A percentile compares a stretch with the other conserved stretches of the same genome.
Evolutionary conservation across 2,797 vertebrate species (phyloP).

Genomic region (Acrossocheilus wenchowensis): DNA sequence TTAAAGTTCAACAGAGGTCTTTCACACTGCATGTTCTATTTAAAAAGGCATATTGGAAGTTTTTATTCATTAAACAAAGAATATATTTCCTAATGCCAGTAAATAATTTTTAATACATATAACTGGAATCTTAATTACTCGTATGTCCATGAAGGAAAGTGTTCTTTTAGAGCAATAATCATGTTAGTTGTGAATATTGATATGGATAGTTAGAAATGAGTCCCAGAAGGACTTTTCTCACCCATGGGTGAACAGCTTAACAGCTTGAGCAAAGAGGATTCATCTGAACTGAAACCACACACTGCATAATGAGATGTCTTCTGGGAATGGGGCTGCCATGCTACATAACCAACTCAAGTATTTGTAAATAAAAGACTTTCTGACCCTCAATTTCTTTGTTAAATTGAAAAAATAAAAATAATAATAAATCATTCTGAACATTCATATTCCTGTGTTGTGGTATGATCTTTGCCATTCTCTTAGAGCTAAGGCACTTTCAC

Average conservation of each 20-base stretch:
- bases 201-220: neutral
- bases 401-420: neutral
- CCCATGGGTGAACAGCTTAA: neutral
- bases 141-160: neutral
- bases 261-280: neutral
- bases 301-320: neutral
- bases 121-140: neutral
- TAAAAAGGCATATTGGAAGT: neutral
- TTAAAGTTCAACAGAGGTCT: neutral
- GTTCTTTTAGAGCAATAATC: neutral
- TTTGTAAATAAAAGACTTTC: neutral
- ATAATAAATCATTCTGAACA: neutral
- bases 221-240: neutral
- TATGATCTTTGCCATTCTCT: too few relatives aligned
- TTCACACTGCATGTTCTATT: too few relatives aligned
- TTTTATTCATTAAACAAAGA: neutral
- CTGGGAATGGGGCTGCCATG: neutral
- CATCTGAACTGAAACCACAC: slow-evolving; percentile 19
- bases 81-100: neutral
- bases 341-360: neutral
- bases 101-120: neutral
- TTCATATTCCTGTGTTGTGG: neutral
- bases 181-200: neutral
- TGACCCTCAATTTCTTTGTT: neutral
- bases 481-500: too few relatives aligned